These are phyloP conservation scores for Streptopelia turtur DNA, from an alignment of 2,797 vertebrate species.

Conservation along the genomic window DNA sequence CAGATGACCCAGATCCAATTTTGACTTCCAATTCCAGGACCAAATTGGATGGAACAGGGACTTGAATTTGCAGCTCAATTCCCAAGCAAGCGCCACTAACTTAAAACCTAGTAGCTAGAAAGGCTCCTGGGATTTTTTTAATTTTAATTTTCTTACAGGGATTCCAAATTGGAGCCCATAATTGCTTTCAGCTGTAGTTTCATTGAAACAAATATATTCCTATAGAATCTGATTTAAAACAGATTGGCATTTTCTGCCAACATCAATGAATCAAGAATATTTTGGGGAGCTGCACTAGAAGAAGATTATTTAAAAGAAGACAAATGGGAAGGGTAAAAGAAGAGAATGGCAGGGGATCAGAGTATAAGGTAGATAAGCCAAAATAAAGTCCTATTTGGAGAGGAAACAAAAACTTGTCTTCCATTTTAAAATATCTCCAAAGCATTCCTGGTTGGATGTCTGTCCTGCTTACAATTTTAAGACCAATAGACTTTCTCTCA, in stretches of 20 bases:
- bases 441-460: neutral
- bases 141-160: constrained; percentile 44
- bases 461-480: neutral
- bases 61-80: constrained; percentile 20
- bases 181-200: constrained; percentile 62
- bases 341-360: neutral
- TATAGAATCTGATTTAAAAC: constrained; percentile 31
- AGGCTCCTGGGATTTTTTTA: neutral
- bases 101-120: constrained; percentile 34
- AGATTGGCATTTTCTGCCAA: constrained; percentile 15
- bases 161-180: constrained; percentile 6
- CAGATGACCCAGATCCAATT: constrained; percentile 21
- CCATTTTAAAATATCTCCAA: constrained; percentile 9
- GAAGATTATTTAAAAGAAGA: constrained; percentile 25
- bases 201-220: constrained; percentile 45
- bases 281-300: neutral
- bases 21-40: constrained; percentile 6
- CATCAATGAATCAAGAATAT: constrained; percentile 24
- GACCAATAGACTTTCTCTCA: neutral
- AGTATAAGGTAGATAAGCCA: neutral
- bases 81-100: neutral
- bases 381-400: constrained; percentile 12
- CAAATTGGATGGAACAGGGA: neutral
- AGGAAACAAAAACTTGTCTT: neutral
- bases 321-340: constrained; percentile 28